Evolutionary conservation across 2,888 invertebrate species (phyloP).

Genomic region (Polymixis flavicincta): DNA sequence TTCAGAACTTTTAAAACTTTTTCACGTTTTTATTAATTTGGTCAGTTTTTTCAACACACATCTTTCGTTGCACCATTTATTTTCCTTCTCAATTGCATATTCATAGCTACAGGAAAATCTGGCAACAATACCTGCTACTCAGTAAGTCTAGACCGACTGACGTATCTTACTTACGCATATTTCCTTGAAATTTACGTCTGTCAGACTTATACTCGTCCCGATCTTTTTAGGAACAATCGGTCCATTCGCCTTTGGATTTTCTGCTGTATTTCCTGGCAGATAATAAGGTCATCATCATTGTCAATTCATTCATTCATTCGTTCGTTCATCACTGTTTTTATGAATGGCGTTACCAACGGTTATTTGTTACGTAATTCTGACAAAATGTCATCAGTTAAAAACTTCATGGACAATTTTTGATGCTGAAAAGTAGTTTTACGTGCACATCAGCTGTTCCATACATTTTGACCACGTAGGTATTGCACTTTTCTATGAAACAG

Average conservation of each 20-base stretch:
- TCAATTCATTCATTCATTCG: background rate
- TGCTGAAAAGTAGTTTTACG: too few species aligned
- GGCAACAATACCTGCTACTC: conserved; percentile 2
- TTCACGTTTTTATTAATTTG: background rate
- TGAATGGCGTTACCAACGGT: too few species aligned
- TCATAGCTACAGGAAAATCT: conserved; percentile 48
- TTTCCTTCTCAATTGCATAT: conserved; percentile 1
- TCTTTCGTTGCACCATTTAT: background rate
- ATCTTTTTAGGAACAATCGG: conserved; percentile 15
- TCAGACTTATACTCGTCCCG: background rate
- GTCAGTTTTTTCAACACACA: background rate
- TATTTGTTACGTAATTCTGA: too few species aligned
- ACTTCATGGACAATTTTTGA: too few species aligned
- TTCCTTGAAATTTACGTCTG: conserved; percentile 34
- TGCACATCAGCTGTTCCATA: too few species aligned
- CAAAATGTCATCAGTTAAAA: too few species aligned
- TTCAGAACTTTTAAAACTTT: background rate
- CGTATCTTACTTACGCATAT: conserved; percentile 27
- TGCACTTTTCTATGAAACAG: too few species aligned
- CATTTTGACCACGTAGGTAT: too few species aligned
- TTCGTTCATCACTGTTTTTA: background rate
- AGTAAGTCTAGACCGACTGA: conserved; percentile 36
- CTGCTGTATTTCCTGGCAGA: background rate
- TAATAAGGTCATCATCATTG: background rate
- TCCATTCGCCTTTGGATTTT: background rate